Base-by-base conservation (phyloP, 2,797 vertebrate genomes). In the Eupleurogrammus muticus region DNA sequence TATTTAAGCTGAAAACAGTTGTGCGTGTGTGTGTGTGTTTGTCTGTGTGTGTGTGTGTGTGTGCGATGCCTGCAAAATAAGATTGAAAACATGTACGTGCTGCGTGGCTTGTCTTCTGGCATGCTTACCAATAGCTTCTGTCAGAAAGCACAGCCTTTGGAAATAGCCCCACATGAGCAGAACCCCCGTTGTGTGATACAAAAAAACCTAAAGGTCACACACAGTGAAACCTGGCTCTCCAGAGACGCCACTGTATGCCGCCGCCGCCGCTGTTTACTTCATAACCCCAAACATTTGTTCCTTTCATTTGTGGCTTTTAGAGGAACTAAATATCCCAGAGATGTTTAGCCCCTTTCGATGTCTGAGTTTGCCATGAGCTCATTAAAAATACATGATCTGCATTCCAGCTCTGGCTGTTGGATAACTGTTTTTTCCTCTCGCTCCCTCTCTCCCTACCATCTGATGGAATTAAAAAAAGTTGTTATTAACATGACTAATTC, bases 301-400 rank as follows among this genome's bases (percentile, higher is more conserved):
- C 77, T 84, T 89, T 82, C 67, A 82, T 91, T 90, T 88, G 82
- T 87, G 87, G 77, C 82, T 87, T 89, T 90, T 85, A 87, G 56
- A 82, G 50, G 70, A 89, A 71, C 80, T 81, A 90, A 92, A 88
- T 82, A 87, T 89, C 82, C 76, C 78, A 56, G 68, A 89, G 86
- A 91, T 80, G 72, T 91, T 92, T 85, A 84, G 82, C 40, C 68
- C 62, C 68, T 80, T 80, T 64, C 20, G 24, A 85, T 80, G 78
- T 83, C 81, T 92, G 87, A 91, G 90, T 84, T 73, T 83, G 86
- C 87, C 75, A 87, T 70, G 69, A 67, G 72, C 75, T 90, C 78
- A 92, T 94, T 90, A 93, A 92, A 92, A 87, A 89, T 90, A 68
- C 83, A 93, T 90, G 88, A 87, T 80, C 66, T 75, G 73, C 67